Percentiles rank a stretch among this genome's conserved stretches.
phyloP scores from a whole-genome alignment of 2,888 invertebrate genomes.

The Thymelicus sylvestris region DNA sequence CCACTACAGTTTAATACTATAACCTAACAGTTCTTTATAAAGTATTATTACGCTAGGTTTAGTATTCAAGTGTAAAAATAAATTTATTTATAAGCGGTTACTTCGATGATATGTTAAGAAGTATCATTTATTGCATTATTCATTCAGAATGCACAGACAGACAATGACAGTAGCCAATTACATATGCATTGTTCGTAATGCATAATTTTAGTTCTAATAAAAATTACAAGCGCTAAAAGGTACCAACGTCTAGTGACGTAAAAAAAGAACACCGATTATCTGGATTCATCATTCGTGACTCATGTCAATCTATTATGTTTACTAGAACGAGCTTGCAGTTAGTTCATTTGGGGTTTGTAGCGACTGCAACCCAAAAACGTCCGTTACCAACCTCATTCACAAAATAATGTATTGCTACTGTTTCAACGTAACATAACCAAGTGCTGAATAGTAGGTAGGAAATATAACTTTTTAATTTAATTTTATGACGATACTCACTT shows the following conservation, averaged over 20 bases:
- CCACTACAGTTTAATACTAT: too few relatives aligned
- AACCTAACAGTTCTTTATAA: background rate
- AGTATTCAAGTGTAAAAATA: constrained; percentile 32
- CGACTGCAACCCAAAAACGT: too few relatives aligned
- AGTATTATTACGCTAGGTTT: background rate
- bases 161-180: constrained; percentile 59
- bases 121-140: constrained; percentile 58
- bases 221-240: constrained; percentile 28
- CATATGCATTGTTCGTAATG: constrained; percentile 52
- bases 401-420: too few relatives aligned
- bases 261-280: constrained; percentile 22
- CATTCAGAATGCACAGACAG: constrained; percentile 51
- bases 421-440: too few relatives aligned
- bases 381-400: too few relatives aligned
- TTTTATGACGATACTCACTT: too few relatives aligned
- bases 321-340: too few relatives aligned
- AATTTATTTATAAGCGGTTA: constrained; percentile 53
- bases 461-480: too few relatives aligned
- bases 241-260: constrained; percentile 5
- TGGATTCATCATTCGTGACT: constrained; percentile 10
- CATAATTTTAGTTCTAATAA: constrained; percentile 51
- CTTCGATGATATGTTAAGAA: constrained; percentile 32
- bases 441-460: too few relatives aligned
- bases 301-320: too few relatives aligned
- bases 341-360: too few relatives aligned